Base-by-base conservation (phyloP, 2,797 vertebrate genomes). In the Pachyuromys duprasi region DNA sequence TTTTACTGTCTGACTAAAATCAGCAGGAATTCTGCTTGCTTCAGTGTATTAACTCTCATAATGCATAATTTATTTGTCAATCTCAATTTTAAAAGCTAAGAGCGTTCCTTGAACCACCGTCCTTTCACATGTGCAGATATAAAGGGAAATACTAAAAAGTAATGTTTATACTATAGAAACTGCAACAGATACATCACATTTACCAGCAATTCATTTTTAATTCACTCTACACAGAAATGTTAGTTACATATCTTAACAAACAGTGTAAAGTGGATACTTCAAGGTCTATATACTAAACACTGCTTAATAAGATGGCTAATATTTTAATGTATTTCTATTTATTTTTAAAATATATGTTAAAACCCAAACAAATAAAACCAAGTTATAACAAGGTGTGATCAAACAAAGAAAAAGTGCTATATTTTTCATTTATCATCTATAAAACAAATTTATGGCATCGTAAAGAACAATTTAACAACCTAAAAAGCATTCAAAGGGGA, bases 371-470 rank as follows among this genome's bases (percentile, higher is more conserved):
- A 55, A 97, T 90, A 95, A 72, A 97, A 91, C 8, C 0, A 96
- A 82, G 89, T 96, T 42, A 80, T 60, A 95, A 91, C 82, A 97
- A 97, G 81, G 90, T 93, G 94, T 97, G 96, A 97, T 96, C 82
- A 98, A 95, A 97, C 97, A 95, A 98, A 90, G 94, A 69, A 67
- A 96, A 95, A 94, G 49, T 63, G 82, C 62, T 94, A 89, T 95
- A 95, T 96, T 87, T 94, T 98, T 98, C 97, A 96, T 88, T 95
- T 69, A 69, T 86, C 97, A 97, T 97, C 98, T 98, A 98, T 97
- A 97, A 98, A 98, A 97, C 93, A 97, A 96, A 98, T 98, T 98
- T 98, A 98, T 96, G 94, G 96, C 97, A 98, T 97, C 75, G 55
- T 98, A 98, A 99, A 98, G 87, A 97, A 60, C 93, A 97, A 98